Evolutionary conservation across 2,888 invertebrate genomes (phyloP).

Genomic region (Lathronympha strigana): DNA sequence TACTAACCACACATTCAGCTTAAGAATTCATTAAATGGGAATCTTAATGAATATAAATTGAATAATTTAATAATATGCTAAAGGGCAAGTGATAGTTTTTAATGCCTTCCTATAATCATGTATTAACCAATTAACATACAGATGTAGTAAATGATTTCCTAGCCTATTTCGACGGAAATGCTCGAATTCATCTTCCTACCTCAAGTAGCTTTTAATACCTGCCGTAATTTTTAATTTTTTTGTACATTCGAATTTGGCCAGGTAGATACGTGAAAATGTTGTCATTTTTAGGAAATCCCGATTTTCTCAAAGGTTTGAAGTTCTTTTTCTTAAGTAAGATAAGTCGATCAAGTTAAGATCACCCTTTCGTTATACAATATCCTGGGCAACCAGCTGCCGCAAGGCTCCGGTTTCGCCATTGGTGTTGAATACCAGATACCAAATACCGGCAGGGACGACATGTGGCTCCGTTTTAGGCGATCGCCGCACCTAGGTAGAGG

Average conservation of each 20-base stretch:
- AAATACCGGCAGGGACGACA: constrained; percentile 59
- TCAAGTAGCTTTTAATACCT: too few relatives aligned
- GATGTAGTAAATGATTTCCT: too few relatives aligned
- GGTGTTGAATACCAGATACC: constrained; percentile 47
- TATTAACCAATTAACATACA: too few relatives aligned
- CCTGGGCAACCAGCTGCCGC: constrained; percentile 42
- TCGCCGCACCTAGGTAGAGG: constrained; percentile 23
- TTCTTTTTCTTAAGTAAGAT: background rate
- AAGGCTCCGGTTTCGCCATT: constrained; percentile 46
- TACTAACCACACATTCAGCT: too few relatives aligned
- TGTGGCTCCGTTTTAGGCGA: constrained; percentile 68
- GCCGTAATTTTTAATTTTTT: too few relatives aligned
- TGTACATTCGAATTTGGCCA: background rate
- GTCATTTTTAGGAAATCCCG: background rate
- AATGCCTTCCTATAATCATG: too few relatives aligned
- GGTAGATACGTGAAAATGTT: background rate
- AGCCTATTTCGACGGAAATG: too few relatives aligned
- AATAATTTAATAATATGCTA: background rate
- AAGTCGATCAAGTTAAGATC: constrained; percentile 20
- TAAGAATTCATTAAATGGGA: too few relatives aligned
- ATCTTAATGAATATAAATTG: background rate
- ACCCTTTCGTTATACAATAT: constrained; percentile 41
- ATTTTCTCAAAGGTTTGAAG: background rate
- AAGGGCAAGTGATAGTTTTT: too few relatives aligned
- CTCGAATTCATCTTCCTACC: too few relatives aligned